phyloP scores from a whole-genome alignment of 2,113 vertebrate species.

The Proterorhinus semilunaris region DNA sequence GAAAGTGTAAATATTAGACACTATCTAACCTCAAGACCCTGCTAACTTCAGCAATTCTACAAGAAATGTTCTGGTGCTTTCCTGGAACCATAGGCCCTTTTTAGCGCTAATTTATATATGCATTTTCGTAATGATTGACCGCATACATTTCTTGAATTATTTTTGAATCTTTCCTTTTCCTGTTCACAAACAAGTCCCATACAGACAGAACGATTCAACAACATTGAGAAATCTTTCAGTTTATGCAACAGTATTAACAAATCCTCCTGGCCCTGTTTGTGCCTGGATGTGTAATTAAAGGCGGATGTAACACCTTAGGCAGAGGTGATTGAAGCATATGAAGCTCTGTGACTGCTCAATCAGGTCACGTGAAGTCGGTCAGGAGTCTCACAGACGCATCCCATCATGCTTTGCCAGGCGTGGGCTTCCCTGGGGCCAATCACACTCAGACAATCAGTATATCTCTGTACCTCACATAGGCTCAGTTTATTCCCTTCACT shows the following conservation, averaged over 20 bases:
- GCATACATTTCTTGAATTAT: too few relatives aligned
- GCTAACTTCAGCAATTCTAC: too few relatives aligned
- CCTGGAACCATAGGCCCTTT: too few relatives aligned
- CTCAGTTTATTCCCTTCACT: conserved; percentile 38
- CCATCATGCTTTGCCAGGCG: conserved; percentile 56
- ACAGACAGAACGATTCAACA: too few relatives aligned
- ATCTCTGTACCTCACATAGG: conserved; percentile 16
- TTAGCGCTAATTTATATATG: too few relatives aligned
- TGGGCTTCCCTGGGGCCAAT: conserved; percentile 43
- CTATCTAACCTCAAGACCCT: too few relatives aligned
- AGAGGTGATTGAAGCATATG: conserved; percentile 58
- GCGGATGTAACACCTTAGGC: conserved; percentile 22
- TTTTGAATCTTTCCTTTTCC: too few relatives aligned
- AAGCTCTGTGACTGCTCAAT: conserved; percentile 69
- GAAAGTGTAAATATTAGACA: too few relatives aligned
- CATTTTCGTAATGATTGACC: too few relatives aligned
- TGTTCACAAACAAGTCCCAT: too few relatives aligned
- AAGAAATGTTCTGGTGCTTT: too few relatives aligned
- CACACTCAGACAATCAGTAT: conserved; percentile 18
- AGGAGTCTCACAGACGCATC: conserved; percentile 55
- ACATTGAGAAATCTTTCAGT: neutral
- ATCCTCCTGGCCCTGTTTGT: conserved; percentile 1
- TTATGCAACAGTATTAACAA: neutral
- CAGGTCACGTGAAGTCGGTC: conserved; percentile 76
- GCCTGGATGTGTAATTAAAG: conserved; percentile 21